phyloP scores from a whole-genome alignment of 2,888 invertebrate species.

The Rotaria magnacalcarata region DNA sequence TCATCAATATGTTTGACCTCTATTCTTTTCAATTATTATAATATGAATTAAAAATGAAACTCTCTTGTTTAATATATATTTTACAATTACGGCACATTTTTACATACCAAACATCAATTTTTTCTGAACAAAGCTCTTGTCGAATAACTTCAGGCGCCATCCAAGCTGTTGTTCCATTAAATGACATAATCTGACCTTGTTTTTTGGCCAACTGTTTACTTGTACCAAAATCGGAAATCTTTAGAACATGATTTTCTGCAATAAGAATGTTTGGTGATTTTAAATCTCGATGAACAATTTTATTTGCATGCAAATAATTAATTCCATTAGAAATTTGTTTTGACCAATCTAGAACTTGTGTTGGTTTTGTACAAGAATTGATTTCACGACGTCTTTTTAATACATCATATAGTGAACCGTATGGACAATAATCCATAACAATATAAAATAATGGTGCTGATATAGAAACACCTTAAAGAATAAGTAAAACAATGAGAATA shows the following conservation, averaged over 20 bases:
- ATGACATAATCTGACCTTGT: conserved; percentile 91
- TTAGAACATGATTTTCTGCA: conserved; percentile 64
- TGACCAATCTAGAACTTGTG: conserved; percentile 85
- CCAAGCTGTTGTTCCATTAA: conserved; percentile 87
- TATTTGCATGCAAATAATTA: conserved; percentile 88
- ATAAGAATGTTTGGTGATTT: conserved; percentile 75
- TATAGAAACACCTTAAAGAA: conserved; percentile 69
- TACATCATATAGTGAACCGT: conserved; percentile 86
- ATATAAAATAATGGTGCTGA: conserved; percentile 85
- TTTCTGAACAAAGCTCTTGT: conserved; percentile 90
- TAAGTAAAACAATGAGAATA: neutral
- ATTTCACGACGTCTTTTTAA: conserved; percentile 72
- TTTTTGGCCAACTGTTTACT: conserved; percentile 77
- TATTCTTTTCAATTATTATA: too few relatives aligned
- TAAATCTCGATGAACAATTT: conserved; percentile 94
- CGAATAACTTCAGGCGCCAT: conserved; percentile 98
- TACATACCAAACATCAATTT: conserved; percentile 86
- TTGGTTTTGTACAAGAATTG: conserved; percentile 65
- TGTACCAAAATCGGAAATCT: conserved; percentile 96
- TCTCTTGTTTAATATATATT: neutral
- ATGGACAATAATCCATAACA: conserved; percentile 95
- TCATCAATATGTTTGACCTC: too few relatives aligned
- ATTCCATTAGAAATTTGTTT: conserved; percentile 91
- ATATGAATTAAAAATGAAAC: too few relatives aligned
- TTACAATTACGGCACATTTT: neutral